Evolutionary conservation across 2,113 vertebrate species (phyloP), one percentile per base, ranked within the genome.

Genomic region (Calypte anna): DNA sequence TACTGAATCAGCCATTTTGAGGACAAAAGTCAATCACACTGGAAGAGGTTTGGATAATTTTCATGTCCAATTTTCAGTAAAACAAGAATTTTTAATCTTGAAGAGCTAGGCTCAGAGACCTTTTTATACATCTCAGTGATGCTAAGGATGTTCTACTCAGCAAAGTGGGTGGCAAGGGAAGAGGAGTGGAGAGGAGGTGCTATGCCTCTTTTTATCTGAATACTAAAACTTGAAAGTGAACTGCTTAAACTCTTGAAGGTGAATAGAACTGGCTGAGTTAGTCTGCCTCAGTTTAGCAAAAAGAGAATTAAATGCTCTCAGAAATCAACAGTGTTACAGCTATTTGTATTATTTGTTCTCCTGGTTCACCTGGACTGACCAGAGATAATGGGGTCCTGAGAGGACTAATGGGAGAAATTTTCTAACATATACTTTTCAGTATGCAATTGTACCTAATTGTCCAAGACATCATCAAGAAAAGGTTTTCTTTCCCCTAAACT

Each of bases 321-420:
- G 18, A 75, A 84, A 68, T 68, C 17, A 80, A 18, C 36, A 74
- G 4, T 33, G 12, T 31, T 59, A 10, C 22, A 82, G 17, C 5
- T 70, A 48, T 53, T 15, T 21, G 5, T 48, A 59, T 70, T 63
- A 55, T 51, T 90, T 81, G 12, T 66, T 84, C 17, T 53, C 9
- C 10, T 66, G 1, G 0, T 59, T 70, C 3, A 9, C 15, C 3
- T 31, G 15, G 10, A 50, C 17, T 84, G 38, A 51, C 7, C 19
- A 55, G 24, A 75, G 22, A 66, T 51, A 5, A 46, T 30, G 4
- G 33, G 7, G 9, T 55, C 48, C 20, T 83, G 14, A 67, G 17
- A 69, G 14, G 28, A 19, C 12, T 80, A 67, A 51, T 40, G 7
- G 30, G 25, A 84, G 12, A 63, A 70, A 51, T 87, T 84, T 91